These are phyloP conservation scores for Melipona bicolor DNA, from an alignment of 2,888 invertebrate genomes.

Conservation along the genomic window DNA sequence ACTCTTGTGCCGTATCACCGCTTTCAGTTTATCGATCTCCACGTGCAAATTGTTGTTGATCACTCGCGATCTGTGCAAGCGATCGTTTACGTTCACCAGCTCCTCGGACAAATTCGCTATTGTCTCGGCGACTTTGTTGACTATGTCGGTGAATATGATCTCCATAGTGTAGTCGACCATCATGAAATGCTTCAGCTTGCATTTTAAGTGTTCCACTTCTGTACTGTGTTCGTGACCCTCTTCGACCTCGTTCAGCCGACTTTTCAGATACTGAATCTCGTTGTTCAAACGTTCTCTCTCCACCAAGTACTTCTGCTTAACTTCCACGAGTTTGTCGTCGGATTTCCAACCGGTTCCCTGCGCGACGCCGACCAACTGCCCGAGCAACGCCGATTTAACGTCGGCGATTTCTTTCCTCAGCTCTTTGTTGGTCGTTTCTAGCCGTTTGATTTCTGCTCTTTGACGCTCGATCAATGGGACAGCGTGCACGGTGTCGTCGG, in stretches of 20 bases:
- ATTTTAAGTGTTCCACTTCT: constrained; percentile 46
- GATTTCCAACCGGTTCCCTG: background rate
- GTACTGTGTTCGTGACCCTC: constrained; percentile 33
- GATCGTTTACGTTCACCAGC: constrained; percentile 61
- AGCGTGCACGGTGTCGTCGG: constrained; percentile 30
- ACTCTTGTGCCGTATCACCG: constrained; percentile 60
- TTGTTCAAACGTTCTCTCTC: constrained; percentile 51
- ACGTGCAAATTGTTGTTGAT: constrained; percentile 51
- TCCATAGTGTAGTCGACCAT: constrained; percentile 69
- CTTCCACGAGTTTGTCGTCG: constrained; percentile 14
- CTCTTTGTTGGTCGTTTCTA: constrained; percentile 51
- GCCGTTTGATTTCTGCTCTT: constrained; percentile 58
- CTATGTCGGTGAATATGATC: constrained; percentile 60
- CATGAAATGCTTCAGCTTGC: constrained; percentile 57
- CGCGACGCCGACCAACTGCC: background rate
- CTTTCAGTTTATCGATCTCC: constrained; percentile 60
- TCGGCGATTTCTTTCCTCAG: constrained; percentile 57
- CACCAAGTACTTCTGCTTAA: constrained; percentile 34
- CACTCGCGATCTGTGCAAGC: constrained; percentile 50
- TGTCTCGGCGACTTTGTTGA: constrained; percentile 64
- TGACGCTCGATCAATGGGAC: constrained; percentile 66
- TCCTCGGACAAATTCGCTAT: constrained; percentile 69
- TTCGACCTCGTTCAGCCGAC: constrained; percentile 50
- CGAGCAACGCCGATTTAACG: constrained; percentile 43
- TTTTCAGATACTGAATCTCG: constrained; percentile 62